Conservation (phyloP, 2,113 vertebrate species). For the Amphiprion ocellaris region DNA sequence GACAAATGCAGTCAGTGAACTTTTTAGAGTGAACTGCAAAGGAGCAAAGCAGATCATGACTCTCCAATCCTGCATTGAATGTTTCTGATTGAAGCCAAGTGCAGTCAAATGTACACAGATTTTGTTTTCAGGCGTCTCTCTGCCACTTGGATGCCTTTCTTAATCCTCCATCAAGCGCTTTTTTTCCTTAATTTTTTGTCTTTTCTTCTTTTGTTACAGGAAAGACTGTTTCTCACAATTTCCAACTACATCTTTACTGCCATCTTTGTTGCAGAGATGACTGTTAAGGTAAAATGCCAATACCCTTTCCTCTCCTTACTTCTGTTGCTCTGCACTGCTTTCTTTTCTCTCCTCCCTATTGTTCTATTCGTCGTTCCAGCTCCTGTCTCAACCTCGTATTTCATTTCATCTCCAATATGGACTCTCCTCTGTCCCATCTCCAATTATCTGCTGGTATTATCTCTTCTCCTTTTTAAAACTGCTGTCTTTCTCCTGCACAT, state of each 20-base stretch:
- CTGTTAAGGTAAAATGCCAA: constrained; percentile 89
- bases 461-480: not conserved
- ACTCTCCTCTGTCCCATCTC: not conserved
- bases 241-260: constrained; percentile 99
- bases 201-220: constrained; percentile 79
- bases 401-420: not conserved
- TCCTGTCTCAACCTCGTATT: not conserved
- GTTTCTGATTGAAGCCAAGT: not conserved
- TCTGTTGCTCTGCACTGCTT: not conserved
- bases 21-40: not conserved
- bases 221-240: constrained; percentile 94
- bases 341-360: not conserved
- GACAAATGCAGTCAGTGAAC: not conserved
- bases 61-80: not conserved
- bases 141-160: too few species aligned
- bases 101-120: too few species aligned
- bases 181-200: not conserved
- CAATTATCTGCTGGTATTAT: not conserved
- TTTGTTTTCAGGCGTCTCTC: not conserved
- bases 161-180: not conserved
- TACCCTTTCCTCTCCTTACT: not conserved
- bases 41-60: not conserved
- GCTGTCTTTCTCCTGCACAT: not conserved
- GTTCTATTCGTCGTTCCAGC: not conserved
- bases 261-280: constrained; percentile 98